A percentile compares a stretch with the other conserved stretches of the same genome.
These are phyloP conservation scores for Tursiops truncatus DNA, from an alignment of 2,113 vertebrate species.

Conservation along the genomic window DNA sequence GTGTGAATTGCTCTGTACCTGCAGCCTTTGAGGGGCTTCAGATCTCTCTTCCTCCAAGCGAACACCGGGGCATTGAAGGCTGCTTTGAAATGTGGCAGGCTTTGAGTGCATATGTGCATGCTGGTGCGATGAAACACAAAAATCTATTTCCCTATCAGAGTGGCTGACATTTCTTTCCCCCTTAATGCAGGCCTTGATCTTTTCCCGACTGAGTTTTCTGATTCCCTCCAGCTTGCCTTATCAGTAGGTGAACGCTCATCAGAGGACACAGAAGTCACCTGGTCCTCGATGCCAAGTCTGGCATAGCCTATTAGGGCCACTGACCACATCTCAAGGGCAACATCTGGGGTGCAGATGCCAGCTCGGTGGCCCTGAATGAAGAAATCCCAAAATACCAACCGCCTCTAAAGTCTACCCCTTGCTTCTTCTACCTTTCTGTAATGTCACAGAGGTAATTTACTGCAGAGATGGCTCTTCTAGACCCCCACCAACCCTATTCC, in stretches of 20 bases:
- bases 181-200: slow-evolving; percentile 44
- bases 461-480: neutral
- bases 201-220: neutral
- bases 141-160: slow-evolving; percentile 52
- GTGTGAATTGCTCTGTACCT: slow-evolving; percentile 34
- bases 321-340: neutral
- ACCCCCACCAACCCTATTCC: fast-evolving
- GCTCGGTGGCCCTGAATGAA: neutral
- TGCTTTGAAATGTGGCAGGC: slow-evolving; percentile 41
- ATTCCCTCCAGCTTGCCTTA: slow-evolving; percentile 38
- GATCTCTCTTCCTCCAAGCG: neutral
- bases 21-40: neutral
- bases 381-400: neutral
- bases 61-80: slow-evolving; percentile 26
- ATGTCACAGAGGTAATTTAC: neutral
- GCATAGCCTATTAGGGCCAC: neutral
- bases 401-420: neutral
- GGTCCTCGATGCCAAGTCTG: neutral
- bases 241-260: slow-evolving; percentile 28
- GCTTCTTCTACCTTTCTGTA: neutral
- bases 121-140: slow-evolving; percentile 46
- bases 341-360: neutral
- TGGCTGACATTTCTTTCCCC: slow-evolving; percentile 34
- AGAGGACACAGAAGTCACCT: neutral
- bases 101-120: neutral